phyloP scores from a whole-genome alignment of 2,888 invertebrate species.

The Thymelicus sylvestris region DNA sequence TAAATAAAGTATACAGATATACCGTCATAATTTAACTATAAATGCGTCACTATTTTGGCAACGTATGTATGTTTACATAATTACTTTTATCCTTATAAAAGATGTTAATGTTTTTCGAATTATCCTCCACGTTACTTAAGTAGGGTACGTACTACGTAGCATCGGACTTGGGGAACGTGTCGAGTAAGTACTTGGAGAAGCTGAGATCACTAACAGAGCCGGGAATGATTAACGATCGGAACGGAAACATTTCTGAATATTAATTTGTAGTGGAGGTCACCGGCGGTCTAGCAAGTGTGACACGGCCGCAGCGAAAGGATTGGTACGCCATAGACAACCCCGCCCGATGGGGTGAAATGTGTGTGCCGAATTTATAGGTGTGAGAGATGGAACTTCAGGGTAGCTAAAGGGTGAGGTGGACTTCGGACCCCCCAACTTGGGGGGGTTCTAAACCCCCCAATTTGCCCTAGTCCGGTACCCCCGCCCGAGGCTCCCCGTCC shows the following conservation, averaged over 20 bases:
- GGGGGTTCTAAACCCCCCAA: conserved; percentile 75
- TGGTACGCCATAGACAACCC: conserved; percentile 76
- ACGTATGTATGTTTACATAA: too few relatives aligned
- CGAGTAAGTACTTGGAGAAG: conserved; percentile 40
- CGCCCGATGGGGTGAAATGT: conserved; percentile 79
- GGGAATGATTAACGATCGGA: conserved; percentile 80
- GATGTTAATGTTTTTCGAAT: too few relatives aligned
- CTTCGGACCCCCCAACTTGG: conserved; percentile 80
- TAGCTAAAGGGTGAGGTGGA: conserved; percentile 84
- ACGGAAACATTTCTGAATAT: conserved; percentile 83
- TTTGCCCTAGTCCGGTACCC: conserved; percentile 84
- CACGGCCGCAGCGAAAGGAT: conserved; percentile 81
- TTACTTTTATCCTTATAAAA: too few relatives aligned
- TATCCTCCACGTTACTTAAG: background rate
- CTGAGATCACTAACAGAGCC: conserved; percentile 66
- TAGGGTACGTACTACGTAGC: conserved; percentile 14
- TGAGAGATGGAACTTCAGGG: conserved; percentile 85
- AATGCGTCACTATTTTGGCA: too few relatives aligned
- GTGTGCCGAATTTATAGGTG: conserved; percentile 85
- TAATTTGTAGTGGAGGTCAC: conserved; percentile 84
- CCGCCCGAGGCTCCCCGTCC: conserved; percentile 78
- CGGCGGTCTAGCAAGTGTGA: conserved; percentile 78
- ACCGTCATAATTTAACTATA: too few relatives aligned
- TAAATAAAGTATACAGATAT: too few relatives aligned
- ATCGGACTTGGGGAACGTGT: conserved; percentile 37